Evolutionary conservation across 2,113 vertebrate genomes (phyloP).

Genomic region (Chelonoidis abingdonii): DNA sequence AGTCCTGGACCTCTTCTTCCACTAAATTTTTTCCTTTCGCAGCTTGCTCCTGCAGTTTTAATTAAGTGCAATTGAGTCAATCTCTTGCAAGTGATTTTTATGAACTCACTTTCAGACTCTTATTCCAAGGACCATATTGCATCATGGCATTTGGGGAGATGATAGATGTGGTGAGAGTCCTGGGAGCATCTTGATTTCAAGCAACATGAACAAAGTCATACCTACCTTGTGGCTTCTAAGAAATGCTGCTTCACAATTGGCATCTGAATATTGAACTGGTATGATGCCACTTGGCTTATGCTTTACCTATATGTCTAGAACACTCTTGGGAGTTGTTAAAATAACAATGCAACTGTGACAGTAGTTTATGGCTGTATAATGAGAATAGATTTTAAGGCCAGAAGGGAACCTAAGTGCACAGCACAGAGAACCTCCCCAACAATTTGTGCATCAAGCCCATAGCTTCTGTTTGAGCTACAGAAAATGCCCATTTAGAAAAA

Average conservation of each 20-base stretch:
- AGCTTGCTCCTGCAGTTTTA: not conserved
- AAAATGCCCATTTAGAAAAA: not conserved
- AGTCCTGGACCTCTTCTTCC: not conserved
- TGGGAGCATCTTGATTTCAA: not conserved
- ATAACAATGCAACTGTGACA: not conserved
- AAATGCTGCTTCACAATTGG: not conserved
- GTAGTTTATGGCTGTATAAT: not conserved
- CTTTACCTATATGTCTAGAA: not conserved
- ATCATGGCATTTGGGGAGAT: not conserved
- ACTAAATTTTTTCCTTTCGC: not conserved
- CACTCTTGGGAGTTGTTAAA: not conserved
- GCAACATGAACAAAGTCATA: not conserved
- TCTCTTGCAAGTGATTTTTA: not conserved
- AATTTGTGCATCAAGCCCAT: not conserved
- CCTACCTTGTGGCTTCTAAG: not conserved
- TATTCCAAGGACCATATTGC: accelerated
- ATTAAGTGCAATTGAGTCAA: not conserved
- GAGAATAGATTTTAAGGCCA: not conserved
- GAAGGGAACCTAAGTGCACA: not conserved
- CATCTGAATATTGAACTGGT: not conserved
- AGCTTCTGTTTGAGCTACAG: not conserved
- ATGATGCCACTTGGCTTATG: not conserved
- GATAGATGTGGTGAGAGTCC: not conserved
- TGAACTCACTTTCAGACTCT: accelerated
- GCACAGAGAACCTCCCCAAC: not conserved